These are phyloP conservation scores for Pachyseris speciosa DNA, from an alignment of 64 coral and sea anemone species.

Conservation along the genomic window DNA sequence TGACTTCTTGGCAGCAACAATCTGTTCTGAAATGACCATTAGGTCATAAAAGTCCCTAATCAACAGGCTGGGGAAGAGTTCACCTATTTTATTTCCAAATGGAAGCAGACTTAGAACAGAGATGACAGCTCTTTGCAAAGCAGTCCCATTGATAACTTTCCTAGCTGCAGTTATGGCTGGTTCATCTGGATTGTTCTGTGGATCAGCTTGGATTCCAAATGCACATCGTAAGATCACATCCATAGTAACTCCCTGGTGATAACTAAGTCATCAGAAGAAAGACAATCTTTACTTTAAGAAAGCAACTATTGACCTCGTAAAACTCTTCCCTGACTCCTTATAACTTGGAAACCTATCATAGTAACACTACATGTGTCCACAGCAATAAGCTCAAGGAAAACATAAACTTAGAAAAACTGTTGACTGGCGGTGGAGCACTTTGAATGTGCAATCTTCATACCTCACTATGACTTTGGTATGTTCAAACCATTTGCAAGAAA, in stretches of 20 bases:
- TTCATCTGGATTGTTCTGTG: constrained; percentile 43
- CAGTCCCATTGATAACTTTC: constrained; percentile 5
- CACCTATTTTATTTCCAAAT: neutral
- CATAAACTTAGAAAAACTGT: too few species aligned
- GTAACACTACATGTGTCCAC: too few species aligned
- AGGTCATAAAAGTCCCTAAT: neutral
- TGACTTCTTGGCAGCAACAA: neutral
- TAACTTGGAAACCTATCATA: too few species aligned
- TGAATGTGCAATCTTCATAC: too few species aligned
- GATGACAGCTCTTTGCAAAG: neutral
- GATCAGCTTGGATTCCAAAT: constrained; percentile 45
- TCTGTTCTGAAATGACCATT: neutral
- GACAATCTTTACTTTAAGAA: too few species aligned
- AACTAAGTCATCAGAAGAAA: neutral
- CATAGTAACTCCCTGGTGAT: constrained; percentile 6
- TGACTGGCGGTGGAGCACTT: too few species aligned
- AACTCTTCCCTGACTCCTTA: too few species aligned
- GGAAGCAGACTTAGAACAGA: constrained; percentile 16
- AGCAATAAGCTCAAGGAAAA: too few species aligned
- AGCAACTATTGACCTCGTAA: too few species aligned
- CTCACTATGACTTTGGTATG: too few species aligned
- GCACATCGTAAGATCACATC: constrained; percentile 49
- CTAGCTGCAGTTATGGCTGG: constrained; percentile 25
- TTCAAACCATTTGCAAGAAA: too few species aligned
- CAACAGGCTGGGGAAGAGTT: neutral